phyloP scores from a whole-genome alignment of 1,140 invertebrate species.

The Colletes latitarsis region DNA sequence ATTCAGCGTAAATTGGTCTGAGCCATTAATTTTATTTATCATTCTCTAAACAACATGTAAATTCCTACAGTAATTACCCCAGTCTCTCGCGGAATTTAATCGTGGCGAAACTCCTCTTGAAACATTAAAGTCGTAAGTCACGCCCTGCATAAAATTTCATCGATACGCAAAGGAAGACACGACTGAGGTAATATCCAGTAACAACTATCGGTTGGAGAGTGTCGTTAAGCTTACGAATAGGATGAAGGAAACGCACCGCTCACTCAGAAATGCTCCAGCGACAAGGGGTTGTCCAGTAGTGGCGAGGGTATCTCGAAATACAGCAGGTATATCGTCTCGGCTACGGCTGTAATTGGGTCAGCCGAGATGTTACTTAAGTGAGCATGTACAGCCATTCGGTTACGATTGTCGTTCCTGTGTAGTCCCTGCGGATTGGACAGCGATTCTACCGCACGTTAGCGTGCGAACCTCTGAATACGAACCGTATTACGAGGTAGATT shows the following conservation, averaged over 20 bases:
- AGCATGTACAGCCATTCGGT: slow-evolving; percentile 55
- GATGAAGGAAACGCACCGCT: not conserved
- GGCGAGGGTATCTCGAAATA: slow-evolving; percentile 18
- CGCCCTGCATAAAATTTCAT: not conserved
- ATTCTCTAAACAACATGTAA: no score
- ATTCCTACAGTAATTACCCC: no score
- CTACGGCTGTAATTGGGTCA: slow-evolving; percentile 61
- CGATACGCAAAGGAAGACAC: not conserved
- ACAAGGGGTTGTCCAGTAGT: not conserved
- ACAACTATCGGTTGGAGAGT: not conserved
- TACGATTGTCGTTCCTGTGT: slow-evolving; percentile 56
- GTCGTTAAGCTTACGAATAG: not conserved
- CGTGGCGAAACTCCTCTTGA: no score
- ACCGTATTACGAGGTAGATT: slow-evolving; percentile 12
- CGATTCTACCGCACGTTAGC: slow-evolving; percentile 25
- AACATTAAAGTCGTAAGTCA: not conserved
- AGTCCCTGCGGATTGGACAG: slow-evolving; percentile 49
- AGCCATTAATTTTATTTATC: no score
- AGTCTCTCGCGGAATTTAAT: no score
- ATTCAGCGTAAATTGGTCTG: no score
- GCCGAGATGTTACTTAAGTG: slow-evolving; percentile 55
- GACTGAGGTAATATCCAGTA: not conserved
- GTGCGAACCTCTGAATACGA: not conserved
- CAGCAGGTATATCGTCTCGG: slow-evolving; percentile 26
- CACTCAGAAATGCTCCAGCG: not conserved